phyloP scores from a whole-genome alignment of 2,113 vertebrate genomes.

The Clinocottus analis region DNA sequence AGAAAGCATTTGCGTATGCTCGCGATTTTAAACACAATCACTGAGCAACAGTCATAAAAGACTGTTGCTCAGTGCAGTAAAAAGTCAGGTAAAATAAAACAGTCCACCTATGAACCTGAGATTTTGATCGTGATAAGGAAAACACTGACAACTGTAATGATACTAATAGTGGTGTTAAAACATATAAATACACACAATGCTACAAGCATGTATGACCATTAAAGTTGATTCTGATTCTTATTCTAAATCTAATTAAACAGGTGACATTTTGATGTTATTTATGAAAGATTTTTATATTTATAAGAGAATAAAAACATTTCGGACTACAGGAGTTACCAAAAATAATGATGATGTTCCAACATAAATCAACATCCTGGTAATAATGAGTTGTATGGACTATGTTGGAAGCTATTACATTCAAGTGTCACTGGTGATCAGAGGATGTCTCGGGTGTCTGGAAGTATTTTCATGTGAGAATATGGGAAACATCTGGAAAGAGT shows the following conservation, averaged over 20 bases:
- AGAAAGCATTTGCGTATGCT: slow-evolving; percentile 17
- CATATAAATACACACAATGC: neutral
- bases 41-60: neutral
- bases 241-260: neutral
- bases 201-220: slow-evolving; percentile 35
- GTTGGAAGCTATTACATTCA: neutral
- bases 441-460: slow-evolving; percentile 8
- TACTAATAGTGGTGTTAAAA: slow-evolving; percentile 17
- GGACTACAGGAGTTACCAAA: neutral
- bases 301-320: neutral
- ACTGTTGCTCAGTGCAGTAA: slow-evolving; percentile 28
- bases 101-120: neutral
- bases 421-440: neutral
- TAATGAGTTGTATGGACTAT: neutral
- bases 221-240: no score
- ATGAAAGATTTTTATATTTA: no score
- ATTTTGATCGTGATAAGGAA: neutral
- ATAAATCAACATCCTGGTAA: neutral
- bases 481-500: slow-evolving; percentile 34
- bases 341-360: neutral
- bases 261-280: neutral
- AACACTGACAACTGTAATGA: slow-evolving; percentile 11
- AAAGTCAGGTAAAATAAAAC: neutral
- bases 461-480: slow-evolving; percentile 24
- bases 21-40: slow-evolving; percentile 13